A percentile compares a stretch with the other conserved stretches of the same genome.
Evolutionary conservation across 2,888 invertebrate species (phyloP).

Genomic region (Oligia fasciuncula): DNA sequence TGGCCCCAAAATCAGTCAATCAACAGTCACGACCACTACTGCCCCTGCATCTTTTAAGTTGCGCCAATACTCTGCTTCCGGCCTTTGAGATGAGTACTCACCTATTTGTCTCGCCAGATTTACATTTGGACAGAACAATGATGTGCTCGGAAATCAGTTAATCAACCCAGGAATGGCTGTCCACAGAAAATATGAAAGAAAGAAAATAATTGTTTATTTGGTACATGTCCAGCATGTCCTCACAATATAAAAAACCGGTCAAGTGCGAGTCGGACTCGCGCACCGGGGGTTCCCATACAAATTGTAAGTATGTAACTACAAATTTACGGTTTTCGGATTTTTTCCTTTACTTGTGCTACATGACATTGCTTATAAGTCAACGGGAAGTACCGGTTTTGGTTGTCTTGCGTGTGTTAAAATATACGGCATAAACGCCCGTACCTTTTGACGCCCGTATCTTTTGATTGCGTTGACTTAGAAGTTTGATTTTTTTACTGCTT

Average conservation of each 20-base stretch:
- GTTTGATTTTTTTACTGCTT: too few species aligned
- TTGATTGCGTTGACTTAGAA: too few species aligned
- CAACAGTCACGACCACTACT: neutral
- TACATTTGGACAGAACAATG: neutral
- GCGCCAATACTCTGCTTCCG: neutral
- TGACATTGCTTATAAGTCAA: too few species aligned
- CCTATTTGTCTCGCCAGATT: neutral
- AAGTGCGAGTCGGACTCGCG: too few species aligned
- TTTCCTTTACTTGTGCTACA: too few species aligned
- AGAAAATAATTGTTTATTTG: neutral
- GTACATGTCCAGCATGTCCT: neutral
- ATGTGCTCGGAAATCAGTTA: neutral
- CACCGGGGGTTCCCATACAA: too few species aligned
- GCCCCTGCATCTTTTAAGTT: neutral
- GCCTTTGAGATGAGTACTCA: neutral
- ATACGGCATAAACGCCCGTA: too few species aligned
- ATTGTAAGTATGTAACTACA: too few species aligned
- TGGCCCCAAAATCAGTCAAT: neutral
- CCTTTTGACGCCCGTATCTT: too few species aligned
- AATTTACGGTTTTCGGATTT: too few species aligned
- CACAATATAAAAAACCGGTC: neutral
- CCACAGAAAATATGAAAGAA: neutral
- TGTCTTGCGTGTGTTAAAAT: too few species aligned
- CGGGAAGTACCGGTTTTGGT: too few species aligned
- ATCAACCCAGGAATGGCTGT: neutral